Base-by-base conservation (phyloP, 1,140 invertebrate species). In the Heterodera schachtii region DNA sequence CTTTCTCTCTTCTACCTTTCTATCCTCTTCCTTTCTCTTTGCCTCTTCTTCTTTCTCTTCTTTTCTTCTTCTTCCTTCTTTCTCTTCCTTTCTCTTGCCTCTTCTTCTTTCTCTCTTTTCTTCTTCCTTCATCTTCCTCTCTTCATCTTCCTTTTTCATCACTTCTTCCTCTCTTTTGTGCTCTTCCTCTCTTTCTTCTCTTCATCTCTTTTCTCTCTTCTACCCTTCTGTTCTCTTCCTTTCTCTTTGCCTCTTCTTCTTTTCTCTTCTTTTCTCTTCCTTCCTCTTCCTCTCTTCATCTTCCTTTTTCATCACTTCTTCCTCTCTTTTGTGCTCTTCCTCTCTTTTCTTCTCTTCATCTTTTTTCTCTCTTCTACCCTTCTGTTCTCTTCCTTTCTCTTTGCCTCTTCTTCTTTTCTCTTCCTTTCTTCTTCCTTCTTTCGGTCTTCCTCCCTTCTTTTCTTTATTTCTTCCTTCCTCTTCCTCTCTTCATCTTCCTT, bases 61-160 rank as follows among this genome's bases (percentile, higher is more conserved):
- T 49, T 9, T 49, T 9, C 47, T 49, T 49, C 9, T 76, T 49
- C 64, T 76, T 49, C 16, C 1, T 31, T 43, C 2, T 49, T 16
- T 31, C n/a, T 19, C 31, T 41, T 3, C 3, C 31, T 64, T 77
- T 57, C 67, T 31, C 47, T 19, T 16, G 7, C 49, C 7, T 21
- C 16, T 21, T n/a, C 21, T 64, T 19, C 44, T 52, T 67, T 21
- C 46, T 47, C 41, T n/a, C 11, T 8, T 7, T 19, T 3, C n/a
- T n/a, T 43, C 67, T 70, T 57, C 9, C 49, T 31, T 52, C 21
- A 80, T 79, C 9, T 80, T 52, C 3, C 69, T 83, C 49, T 60
- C 41, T 9, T 78, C 75, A 13, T 78, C 75, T 3, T 21, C 7
- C 21, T 16, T 19, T 16, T 60, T 60, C 16, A 19, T 60, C 13